Evolutionary conservation across 2,888 invertebrate species (phyloP), one percentile per base, ranked within the genome.

Genomic region (Hesperia comma): DNA sequence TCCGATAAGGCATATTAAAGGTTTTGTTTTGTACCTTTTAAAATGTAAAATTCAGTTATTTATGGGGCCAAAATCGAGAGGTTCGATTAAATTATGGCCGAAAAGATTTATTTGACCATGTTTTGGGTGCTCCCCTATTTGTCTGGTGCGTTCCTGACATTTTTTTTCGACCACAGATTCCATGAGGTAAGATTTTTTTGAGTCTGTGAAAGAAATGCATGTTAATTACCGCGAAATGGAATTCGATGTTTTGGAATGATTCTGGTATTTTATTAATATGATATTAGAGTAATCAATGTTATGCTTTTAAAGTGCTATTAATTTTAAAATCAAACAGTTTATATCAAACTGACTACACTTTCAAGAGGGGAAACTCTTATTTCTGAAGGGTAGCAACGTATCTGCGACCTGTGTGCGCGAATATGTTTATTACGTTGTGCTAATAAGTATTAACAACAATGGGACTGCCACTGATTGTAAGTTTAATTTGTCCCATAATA

Each of bases 1-100:
- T 75, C 80, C 86, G 89, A 91, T 90, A 90, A 85, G 87, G 82
- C 83, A 80, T 91, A 92, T 92, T 92, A 91, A 90, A 88, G 81
- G 88, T 90, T 89, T 90, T 90, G 90, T 90, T 92, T 84, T 84
- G 80, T 82, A 76, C 83, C 80, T 88, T 86, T 87, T 85, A 82
- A 88, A 78, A 90, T 89, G 88, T 91, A 86, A 90, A 91, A 92
- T 88, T 92, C 89, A 83, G 87, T 91, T 84, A 92, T 92, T 92
- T 92, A 92, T 92, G 90, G 75, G 79, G 77, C 83, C 85, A 85
- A 88, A 90, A 92, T 92, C 91, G 90, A 90, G 83, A 88, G 90
- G 87, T 75, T 82, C 88, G 90, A 90, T 91, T 90, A 90, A 91
- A 90, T 88, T 87, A 91, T 91, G 90, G 81, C 86, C 81, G 85